Evolutionary conservation across 2,797 vertebrate species (phyloP).

Genomic region (Pyrocephalus nanus): DNA sequence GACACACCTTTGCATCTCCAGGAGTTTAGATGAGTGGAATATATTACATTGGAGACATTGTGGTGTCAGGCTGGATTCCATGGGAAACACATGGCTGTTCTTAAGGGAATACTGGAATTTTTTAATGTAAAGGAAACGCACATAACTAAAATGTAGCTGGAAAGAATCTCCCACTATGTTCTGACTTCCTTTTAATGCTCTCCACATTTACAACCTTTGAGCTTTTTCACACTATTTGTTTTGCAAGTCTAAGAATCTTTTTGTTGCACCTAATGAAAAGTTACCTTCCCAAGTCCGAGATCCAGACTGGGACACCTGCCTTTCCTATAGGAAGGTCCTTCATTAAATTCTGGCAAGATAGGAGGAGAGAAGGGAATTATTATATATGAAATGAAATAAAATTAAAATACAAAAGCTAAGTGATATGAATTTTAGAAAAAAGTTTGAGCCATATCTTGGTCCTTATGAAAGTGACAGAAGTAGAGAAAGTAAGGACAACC

Average conservation of each 20-base stretch:
- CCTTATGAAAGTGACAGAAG: neutral
- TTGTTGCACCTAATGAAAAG: neutral
- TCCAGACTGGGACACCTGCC: neutral
- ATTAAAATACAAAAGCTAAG: neutral
- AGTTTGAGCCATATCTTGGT: neutral
- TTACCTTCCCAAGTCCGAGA: neutral
- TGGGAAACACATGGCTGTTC: neutral
- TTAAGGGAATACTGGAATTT: neutral
- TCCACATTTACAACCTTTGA: neutral
- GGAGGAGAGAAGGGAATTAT: neutral
- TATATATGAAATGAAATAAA: neutral
- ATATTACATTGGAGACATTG: neutral
- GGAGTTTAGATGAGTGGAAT: neutral
- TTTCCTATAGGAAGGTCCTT: neutral
- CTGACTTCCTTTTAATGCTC: neutral
- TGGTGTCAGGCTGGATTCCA: neutral
- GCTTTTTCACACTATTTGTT: neutral
- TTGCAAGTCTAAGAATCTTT: neutral
- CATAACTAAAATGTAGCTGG: neutral
- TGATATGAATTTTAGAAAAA: neutral
- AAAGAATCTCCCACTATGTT: neutral
- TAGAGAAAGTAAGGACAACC: neutral
- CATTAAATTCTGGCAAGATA: neutral
- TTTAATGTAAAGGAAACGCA: neutral
- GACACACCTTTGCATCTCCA: neutral